Evolutionary conservation across 2,888 invertebrate genomes (phyloP), one percentile per base, ranked within the genome.

Genomic region (Papilio protenor): DNA sequence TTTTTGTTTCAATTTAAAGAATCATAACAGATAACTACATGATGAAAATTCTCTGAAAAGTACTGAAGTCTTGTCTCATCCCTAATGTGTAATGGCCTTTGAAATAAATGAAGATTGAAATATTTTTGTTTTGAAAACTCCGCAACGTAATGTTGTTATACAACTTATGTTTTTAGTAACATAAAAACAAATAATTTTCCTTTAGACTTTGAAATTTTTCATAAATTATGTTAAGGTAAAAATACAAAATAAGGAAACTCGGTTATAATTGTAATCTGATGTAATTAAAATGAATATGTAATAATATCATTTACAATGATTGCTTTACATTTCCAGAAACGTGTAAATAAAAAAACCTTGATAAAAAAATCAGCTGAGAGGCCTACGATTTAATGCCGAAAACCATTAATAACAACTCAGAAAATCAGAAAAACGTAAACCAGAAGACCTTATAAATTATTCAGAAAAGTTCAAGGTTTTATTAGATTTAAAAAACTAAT

Each of bases 401-500:
- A 59, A 23, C 12, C 21, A 23, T 59, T 23, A 66, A 33, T 40
- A 10, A 66, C 40, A 40, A n/a, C 3, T 1, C 12, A 45, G n/a
- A 45, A 69, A n/a, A 45, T 61, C 6, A 14, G 18, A 27, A 27
- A 64, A 64, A 40, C 66, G 33, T 4, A 64, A 64, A 18, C 18
- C 33, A 16, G 21, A 69, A 69, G 21, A 69, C 45, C 45, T 45
- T 69, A 21, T 66, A 33, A 66, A 27, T 66, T n/a, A 21, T 21
- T 69, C 1, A 18, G 1, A n/a, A 69, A 69, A 69, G 66, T 45
- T 69, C 66, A 69, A 69, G 66, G 66, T 69, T 21, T 21, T n/a
- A 69, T 10, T 10, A 40, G 64, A 61, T 59, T 59, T 27, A 33
- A 33, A 59, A 61, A 33, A 33, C 33, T 18, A 66, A 40, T 10